These are phyloP conservation scores for Chrysolina oricalcia DNA, from an alignment of 2,888 invertebrate genomes.

Conservation along the genomic window DNA sequence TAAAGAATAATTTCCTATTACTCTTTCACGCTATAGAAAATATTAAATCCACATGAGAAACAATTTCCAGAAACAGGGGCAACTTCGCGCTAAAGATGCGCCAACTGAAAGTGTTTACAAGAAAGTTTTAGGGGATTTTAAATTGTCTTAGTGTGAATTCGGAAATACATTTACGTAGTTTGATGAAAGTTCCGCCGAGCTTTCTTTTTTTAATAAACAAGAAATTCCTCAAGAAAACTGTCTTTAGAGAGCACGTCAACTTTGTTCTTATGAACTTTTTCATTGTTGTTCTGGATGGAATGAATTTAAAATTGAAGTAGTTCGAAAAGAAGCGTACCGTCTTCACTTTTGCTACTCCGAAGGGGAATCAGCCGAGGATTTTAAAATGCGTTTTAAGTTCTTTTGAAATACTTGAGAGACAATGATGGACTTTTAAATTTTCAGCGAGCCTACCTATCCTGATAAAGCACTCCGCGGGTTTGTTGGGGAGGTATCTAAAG, in stretches of 20 bases:
- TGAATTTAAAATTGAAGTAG: conserved; percentile 41
- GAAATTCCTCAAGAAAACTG: conserved; percentile 43
- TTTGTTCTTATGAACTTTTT: conserved; percentile 32
- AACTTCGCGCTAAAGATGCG: conserved; percentile 34
- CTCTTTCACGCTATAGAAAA: background rate
- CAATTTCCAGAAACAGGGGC: conserved; percentile 37
- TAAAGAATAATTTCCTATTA: background rate
- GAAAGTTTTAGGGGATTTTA: conserved; percentile 50
- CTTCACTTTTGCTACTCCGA: conserved; percentile 28
- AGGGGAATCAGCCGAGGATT: conserved; percentile 14
- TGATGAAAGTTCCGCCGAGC: conserved; percentile 42
- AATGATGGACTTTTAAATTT: background rate
- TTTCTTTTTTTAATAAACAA: conserved; percentile 49
- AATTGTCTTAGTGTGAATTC: conserved; percentile 48
- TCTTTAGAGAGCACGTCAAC: conserved; percentile 29
- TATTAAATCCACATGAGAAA: conserved; percentile 46
- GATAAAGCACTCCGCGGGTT: background rate
- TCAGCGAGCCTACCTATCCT: background rate
- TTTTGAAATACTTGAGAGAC: background rate
- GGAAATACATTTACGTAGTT: conserved; percentile 51
- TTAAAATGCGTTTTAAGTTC: background rate
- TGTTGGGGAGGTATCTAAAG: too few relatives aligned
- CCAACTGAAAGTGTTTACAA: conserved; percentile 51
- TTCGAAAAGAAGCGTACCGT: conserved; percentile 30
- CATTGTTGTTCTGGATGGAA: conserved; percentile 37